These are phyloP conservation scores for Sander vitreus DNA, from an alignment of 2,113 vertebrate genomes.

Conservation along the genomic window DNA sequence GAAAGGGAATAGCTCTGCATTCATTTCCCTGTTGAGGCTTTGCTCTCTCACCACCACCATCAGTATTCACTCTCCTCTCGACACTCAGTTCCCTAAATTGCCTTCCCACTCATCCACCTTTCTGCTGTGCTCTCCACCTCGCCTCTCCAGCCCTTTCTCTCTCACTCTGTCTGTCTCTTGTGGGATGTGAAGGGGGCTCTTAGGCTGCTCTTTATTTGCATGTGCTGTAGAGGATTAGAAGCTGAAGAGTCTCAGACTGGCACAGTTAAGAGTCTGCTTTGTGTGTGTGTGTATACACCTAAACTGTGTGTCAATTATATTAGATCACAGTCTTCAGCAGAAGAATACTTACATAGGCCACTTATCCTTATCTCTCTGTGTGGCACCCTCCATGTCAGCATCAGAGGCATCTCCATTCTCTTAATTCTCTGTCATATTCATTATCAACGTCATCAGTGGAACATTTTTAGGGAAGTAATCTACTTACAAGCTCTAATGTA, in stretches of 20 bases:
- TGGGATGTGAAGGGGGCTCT: conserved; percentile 78
- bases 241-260: conserved; percentile 76
- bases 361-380: conserved; percentile 53
- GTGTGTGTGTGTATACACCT: conserved; percentile 46
- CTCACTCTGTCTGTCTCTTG: conserved; percentile 71
- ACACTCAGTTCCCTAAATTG: conserved; percentile 80
- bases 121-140: conserved; percentile 69
- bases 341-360: conserved; percentile 52
- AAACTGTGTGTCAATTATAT: conserved; percentile 67
- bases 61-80: conserved; percentile 68
- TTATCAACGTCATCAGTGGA: conserved; percentile 48
- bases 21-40: conserved; percentile 74
- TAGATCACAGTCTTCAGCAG: conserved; percentile 62
- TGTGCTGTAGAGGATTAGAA: conserved; percentile 75
- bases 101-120: conserved; percentile 79
- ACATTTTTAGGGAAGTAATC: conserved; percentile 53
- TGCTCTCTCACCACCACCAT: conserved; percentile 68
- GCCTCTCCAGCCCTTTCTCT: conserved; percentile 67
- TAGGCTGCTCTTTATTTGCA: conserved; percentile 80
- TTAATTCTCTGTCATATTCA: conserved; percentile 45
- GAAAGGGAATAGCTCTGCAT: conserved; percentile 72
- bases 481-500: conserved; percentile 54
- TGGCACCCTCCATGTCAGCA: conserved; percentile 53
- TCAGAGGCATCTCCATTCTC: conserved; percentile 32
- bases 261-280: conserved; percentile 72